Evolutionary conservation across 2,797 vertebrate genomes (phyloP), one percentile per base, ranked within the genome.

Genomic region (Otus scops): DNA sequence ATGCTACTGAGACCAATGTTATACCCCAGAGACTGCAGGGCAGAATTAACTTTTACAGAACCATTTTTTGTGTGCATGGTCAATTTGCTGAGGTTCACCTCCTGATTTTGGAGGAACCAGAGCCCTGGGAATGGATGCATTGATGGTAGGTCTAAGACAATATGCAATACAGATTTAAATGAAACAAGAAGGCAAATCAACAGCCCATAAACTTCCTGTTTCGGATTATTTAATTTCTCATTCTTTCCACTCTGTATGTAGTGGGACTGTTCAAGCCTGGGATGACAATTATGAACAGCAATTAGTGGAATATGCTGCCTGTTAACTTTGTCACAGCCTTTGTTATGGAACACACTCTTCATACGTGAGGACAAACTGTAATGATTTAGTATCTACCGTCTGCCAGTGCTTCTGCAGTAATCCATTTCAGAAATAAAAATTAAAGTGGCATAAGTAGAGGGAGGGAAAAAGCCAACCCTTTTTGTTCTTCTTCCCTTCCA

Each of bases 31-130:
- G 24, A 45, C 15, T 36, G 13, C 15, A 17, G 2, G 10, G 5
- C 7, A 6, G 45, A 85, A 70, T 11, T 36, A 24, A 13, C 27
- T 28, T 65, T 60, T 57, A 28, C 14, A 78, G 39, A 60, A 41
- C 4, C 1, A 18, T 30, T 80, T 67, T 73, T 9, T n/a, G 8
- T 51, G 11, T 23, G 9, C 0, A 0, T 59, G 27, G 11, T 47
- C 43, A 56, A 13, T 85, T 73, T 87, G 6, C 24, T 17, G 24
- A 85, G 23, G 28, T 19, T 76, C 6, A 22, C 4, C 11, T 34
- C 26, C 34, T 32, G 23, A 36, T 83, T 63, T 91, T 38, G 57
- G 27, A 56, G 24, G 27, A 82, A 34, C 6, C 1, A 30, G 47
- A 50, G n/a, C 19, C 41, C 41, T 76, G 7, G 26, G 36, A 70